These are phyloP conservation scores for Eudasyphora cyanicolor DNA, from an alignment of 2,888 invertebrate genomes.

Conservation along the genomic window DNA sequence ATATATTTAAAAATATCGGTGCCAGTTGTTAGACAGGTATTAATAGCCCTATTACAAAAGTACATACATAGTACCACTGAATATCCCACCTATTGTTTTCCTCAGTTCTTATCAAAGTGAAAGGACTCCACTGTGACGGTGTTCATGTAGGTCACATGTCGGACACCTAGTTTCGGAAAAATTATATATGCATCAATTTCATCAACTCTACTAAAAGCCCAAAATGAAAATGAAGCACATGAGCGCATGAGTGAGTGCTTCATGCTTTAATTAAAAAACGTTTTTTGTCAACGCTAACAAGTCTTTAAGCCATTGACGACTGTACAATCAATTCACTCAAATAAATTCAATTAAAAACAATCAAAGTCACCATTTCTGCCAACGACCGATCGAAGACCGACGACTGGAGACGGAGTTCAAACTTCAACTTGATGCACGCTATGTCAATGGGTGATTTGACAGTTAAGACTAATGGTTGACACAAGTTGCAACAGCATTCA, in stretches of 20 bases:
- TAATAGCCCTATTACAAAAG: too few species aligned
- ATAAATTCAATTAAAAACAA: constrained; percentile 68
- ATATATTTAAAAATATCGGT: too few species aligned
- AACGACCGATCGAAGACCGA: not conserved
- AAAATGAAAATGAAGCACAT: not conserved
- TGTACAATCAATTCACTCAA: constrained; percentile 59
- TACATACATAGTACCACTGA: too few species aligned
- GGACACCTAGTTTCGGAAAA: constrained; percentile 39
- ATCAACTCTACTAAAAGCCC: constrained; percentile 43
- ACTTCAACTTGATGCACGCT: constrained; percentile 67
- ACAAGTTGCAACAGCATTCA: constrained; percentile 66
- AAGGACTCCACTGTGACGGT: constrained; percentile 44
- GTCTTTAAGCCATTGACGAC: constrained; percentile 17
- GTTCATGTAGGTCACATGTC: constrained; percentile 53
- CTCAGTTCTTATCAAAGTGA: constrained; percentile 49
- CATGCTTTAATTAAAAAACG: constrained; percentile 59
- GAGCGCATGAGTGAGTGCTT: constrained; percentile 54
- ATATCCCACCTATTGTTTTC: constrained; percentile 16
- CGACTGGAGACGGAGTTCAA: constrained; percentile 26
- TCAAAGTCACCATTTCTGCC: constrained; percentile 59
- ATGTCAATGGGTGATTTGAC: constrained; percentile 69
- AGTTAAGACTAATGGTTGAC: constrained; percentile 66
- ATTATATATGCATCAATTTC: constrained; percentile 63
- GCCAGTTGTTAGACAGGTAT: too few species aligned
- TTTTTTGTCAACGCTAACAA: constrained; percentile 25